Evolutionary conservation across 2,888 invertebrate species (phyloP), one percentile per base, ranked within the genome.

Genomic region (Asteroscopus sphinx): DNA sequence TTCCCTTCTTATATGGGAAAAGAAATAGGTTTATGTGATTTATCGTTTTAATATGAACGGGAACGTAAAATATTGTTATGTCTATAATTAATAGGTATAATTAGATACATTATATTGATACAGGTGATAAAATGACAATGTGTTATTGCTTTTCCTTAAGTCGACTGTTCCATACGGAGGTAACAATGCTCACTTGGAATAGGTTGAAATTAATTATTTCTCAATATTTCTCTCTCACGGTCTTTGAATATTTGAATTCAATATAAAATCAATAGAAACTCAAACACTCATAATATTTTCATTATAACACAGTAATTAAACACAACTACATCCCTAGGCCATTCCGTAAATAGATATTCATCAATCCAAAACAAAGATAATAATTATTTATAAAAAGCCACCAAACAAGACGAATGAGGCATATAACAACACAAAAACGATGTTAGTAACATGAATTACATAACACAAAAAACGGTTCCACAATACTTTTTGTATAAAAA

Each of bases 401-500:
- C n/a, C n/a, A n/a, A n/a, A n/a, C n/a, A n/a, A n/a, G n/a, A n/a
- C n/a, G n/a, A n/a, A n/a, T n/a, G n/a, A n/a, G n/a, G n/a, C n/a
- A n/a, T n/a, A n/a, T n/a, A n/a, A n/a, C n/a, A n/a, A n/a, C n/a
- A 21, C 11, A 2, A 8, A 8, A n/a, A 26, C 36, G 33, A 48
- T 66, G 45, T 26, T 28, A 42, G 21, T 21, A 9, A 37, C 30
- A 40, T 40, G 12, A 21, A 15, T 21, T 8, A 35, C 15, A 47
- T 21, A 15, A 42, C 25, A 61, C 33, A 44, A 61, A 68, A n/a
- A 63, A 52, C 12, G 25, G 33, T 40, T 36, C n/a, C 30, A 49
- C 37, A 58, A 44, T 46, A 32, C 51, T 61, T 63, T 57, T 41
- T 60, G 47, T 45, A 47, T 46, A n/a, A 54, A 57, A 58, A 57